A percentile compares a stretch with the other conserved stretches of the same genome.
Conservation (phyloP, 2,113 vertebrate species). For the Forbesichthys agassizii region DNA sequence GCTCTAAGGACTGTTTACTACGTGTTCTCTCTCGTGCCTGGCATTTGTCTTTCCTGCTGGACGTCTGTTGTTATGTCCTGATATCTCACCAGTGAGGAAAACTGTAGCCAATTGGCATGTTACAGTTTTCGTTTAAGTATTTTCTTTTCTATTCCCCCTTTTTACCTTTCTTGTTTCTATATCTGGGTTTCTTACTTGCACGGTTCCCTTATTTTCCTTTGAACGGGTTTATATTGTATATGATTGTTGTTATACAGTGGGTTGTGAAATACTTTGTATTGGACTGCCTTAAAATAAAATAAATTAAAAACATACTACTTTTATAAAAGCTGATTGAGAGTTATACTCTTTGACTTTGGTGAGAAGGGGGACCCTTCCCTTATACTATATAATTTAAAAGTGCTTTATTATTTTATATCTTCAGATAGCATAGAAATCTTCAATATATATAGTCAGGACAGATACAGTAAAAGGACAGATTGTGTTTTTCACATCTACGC, state of each 20-base stretch:
- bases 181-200: conserved; percentile 63
- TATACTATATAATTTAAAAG: too few relatives aligned
- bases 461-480: too few relatives aligned
- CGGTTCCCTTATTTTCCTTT: conserved; percentile 60
- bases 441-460: too few relatives aligned
- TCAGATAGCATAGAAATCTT: too few relatives aligned
- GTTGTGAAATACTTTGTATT: conserved; percentile 84
- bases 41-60: conserved; percentile 42
- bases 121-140: conserved; percentile 53
- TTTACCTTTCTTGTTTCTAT: conserved; percentile 50
- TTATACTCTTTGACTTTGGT: neutral
- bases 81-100: conserved; percentile 41
- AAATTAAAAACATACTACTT: conserved; percentile 76
- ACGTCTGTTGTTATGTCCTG: conserved; percentile 46
- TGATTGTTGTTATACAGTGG: conserved; percentile 79
- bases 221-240: conserved; percentile 75
- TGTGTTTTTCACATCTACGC: too few relatives aligned
- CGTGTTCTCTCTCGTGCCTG: conserved; percentile 67
- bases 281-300: conserved; percentile 82
- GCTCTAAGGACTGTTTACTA: conserved; percentile 59
- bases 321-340: conserved; percentile 41
- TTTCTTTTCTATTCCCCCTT: conserved; percentile 24
- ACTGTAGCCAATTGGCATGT: conserved; percentile 73
- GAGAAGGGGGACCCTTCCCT: too few relatives aligned
- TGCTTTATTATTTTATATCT: too few relatives aligned